Evolutionary conservation across 2,113 vertebrate genomes (phyloP).

Genomic region (Stomatorhinus ivindoensis): DNA sequence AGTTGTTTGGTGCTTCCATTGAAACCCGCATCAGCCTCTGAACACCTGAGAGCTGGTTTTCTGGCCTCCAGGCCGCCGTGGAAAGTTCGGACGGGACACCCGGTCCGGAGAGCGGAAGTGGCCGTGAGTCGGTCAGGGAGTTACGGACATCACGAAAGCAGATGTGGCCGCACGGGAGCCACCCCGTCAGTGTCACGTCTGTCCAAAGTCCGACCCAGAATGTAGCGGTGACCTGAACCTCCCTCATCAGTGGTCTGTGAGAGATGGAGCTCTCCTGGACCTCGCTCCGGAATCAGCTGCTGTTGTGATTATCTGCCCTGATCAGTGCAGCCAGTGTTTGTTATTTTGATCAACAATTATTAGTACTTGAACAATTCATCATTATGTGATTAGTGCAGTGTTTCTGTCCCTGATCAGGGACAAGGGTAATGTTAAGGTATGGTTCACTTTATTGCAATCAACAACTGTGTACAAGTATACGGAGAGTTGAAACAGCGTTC

Average conservation of each 20-base stretch:
- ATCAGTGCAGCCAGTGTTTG: background rate
- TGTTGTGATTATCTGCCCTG: background rate
- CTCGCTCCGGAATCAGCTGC: background rate
- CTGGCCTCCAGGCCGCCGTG: background rate
- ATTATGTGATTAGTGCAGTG: background rate
- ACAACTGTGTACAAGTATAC: no score
- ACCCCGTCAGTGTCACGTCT: background rate
- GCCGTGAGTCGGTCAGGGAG: slow-evolving; percentile 6
- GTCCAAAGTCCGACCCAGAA: background rate
- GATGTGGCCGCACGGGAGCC: background rate
- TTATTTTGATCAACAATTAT: background rate
- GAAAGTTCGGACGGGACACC: background rate
- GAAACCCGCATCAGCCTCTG: background rate
- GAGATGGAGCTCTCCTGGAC: background rate
- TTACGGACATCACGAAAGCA: background rate
- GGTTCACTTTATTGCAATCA: no score
- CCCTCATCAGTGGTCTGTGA: background rate
- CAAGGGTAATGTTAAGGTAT: background rate
- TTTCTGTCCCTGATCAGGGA: background rate
- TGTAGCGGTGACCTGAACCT: background rate
- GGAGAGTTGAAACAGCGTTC: no score
- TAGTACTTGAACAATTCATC: background rate
- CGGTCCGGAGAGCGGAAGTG: background rate
- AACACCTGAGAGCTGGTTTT: background rate
- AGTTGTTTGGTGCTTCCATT: background rate